Evolutionary conservation across 1,140 invertebrate genomes (phyloP), one percentile per base, ranked within the genome.

Genomic region (Oryzaephilus surinamensis): DNA sequence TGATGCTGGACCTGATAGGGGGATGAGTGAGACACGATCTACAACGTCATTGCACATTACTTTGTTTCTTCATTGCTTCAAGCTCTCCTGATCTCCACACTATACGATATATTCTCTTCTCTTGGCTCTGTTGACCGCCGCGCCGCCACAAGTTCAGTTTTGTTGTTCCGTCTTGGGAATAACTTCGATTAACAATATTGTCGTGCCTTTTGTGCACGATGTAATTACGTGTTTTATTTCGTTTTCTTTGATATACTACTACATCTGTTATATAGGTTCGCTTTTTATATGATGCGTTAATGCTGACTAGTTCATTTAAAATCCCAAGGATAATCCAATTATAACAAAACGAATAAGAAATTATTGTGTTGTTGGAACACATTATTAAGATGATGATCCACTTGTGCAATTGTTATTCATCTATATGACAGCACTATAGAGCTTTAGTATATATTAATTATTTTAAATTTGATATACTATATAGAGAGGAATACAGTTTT

Each of bases 1-100:
- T 52, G 36, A 41, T 41, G 31, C n/a, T n/a, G n/a, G n/a, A 21
- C 26, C 35, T 43, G 44, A 50, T 46, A 41, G 41, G 45, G 38
- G 47, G 44, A 42, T 40, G 36, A 45, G 36, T 44, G 19, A 38
- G 40, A 39, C 44, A 43, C 44, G 48, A 44, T 50, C 45, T 46
- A 44, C 38, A 50, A 26, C 43, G 42, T 48, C 42, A 48, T 41
- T 33, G 38, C 24, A 27, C 8, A 11, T 24, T 24, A 4, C 11
- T 4, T 24, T 24, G 23, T 24, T 21, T 21, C 10, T 21, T 21
- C 20, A 6, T 21, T 21, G 1, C 6, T 10, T 24, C 4, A 8
- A 7, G 3, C 23, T 24, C 11, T 24, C 23, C 23, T n/a, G 23
- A 24, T 24, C 23, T 12, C 16, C 19, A 14, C 20, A 20, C 19